Conservation (phyloP, 2,797 vertebrate species). For the Lophotriccus pileatus region DNA sequence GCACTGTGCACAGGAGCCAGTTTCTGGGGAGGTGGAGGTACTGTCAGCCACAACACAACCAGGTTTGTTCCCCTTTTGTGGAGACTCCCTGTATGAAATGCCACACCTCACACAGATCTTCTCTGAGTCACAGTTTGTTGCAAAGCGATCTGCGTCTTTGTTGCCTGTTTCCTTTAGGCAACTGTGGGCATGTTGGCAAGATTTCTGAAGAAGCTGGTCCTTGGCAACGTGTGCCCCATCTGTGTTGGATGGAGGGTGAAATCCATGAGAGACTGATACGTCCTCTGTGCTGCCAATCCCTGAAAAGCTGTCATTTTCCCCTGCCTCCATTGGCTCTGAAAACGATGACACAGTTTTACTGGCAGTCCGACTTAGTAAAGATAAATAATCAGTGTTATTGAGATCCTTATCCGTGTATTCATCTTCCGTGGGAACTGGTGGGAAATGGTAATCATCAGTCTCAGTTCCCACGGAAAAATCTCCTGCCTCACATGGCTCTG, state of each 20-base stretch:
- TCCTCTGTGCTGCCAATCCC: constrained; percentile 70
- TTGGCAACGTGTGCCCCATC: background rate
- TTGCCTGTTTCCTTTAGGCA: constrained; percentile 20
- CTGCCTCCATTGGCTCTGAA: constrained; percentile 85
- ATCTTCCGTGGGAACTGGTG: constrained; percentile 72
- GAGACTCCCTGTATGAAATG: constrained; percentile 37
- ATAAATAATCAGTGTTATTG: background rate
- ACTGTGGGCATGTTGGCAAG: background rate
- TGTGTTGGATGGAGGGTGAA: background rate
- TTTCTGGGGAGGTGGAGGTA: background rate
- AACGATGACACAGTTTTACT: constrained; percentile 72
- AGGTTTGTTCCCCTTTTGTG: constrained; percentile 10
- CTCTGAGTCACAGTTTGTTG: background rate
- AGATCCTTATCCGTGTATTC: constrained; percentile 72
- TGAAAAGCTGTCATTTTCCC: constrained; percentile 89
- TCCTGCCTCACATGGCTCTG: rapidly evolving
- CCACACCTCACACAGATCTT: constrained; percentile 54
- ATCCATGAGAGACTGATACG: background rate
- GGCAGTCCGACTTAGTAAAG: constrained; percentile 14
- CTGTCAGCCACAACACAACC: background rate
- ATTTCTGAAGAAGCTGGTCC: constrained; percentile 57
- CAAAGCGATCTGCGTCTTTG: constrained; percentile 19
- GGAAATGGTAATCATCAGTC: constrained; percentile 24
- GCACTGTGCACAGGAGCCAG: constrained; percentile 59
- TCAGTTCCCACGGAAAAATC: background rate